Percentiles rank a stretch among this genome's conserved stretches.
These are phyloP conservation scores for Tinamus guttatus DNA, from an alignment of 2,113 vertebrate genomes.

Conservation along the genomic window DNA sequence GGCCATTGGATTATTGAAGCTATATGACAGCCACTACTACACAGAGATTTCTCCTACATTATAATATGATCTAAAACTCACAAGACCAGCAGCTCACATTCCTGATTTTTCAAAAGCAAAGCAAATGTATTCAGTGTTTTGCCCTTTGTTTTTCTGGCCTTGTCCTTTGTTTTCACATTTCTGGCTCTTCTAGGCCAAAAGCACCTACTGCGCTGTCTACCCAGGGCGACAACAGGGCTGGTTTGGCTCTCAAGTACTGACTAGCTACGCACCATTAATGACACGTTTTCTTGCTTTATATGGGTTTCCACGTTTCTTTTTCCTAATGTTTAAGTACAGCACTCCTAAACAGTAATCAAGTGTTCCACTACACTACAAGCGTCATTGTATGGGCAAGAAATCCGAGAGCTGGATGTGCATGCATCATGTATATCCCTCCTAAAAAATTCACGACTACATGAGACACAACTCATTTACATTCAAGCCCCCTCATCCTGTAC, in stretches of 20 bases:
- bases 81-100: neutral
- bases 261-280: neutral
- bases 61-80: neutral
- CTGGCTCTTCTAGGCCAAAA: neutral
- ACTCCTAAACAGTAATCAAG: neutral
- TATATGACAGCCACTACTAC: neutral
- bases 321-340: neutral
- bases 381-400: neutral
- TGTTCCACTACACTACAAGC: neutral
- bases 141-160: neutral
- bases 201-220: neutral
- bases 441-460: neutral
- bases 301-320: neutral
- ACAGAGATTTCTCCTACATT: neutral
- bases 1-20: neutral
- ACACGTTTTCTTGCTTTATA: neutral
- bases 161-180: neutral
- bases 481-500: neutral
- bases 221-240: rapidly evolving
- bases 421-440: rapidly evolving
- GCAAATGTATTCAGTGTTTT: neutral
- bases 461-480: conserved; percentile 6
- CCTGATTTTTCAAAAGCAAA: neutral
- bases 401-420: neutral
- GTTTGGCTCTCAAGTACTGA: neutral